phyloP scores from a whole-genome alignment of 2,888 invertebrate genomes.

The Drosophila kambysellisi region DNA sequence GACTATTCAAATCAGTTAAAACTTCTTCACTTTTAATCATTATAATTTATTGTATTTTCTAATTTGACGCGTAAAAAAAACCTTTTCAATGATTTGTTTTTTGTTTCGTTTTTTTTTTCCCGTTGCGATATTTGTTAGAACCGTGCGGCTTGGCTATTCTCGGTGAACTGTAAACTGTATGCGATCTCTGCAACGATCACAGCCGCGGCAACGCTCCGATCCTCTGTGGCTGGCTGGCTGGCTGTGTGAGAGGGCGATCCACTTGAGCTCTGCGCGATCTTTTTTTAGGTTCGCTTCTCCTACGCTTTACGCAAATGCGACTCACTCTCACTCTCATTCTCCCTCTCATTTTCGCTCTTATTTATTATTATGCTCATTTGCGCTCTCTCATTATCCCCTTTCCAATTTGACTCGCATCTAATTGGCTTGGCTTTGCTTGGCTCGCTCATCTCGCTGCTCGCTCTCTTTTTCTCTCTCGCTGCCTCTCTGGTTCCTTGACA shows the following conservation, averaged over 20 bases:
- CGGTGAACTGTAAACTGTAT: conserved; percentile 69
- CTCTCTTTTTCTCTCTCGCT: neutral
- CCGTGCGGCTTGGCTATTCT: conserved; percentile 73
- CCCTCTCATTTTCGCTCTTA: neutral
- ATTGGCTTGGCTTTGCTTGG: conserved; percentile 19
- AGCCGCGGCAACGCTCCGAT: conserved; percentile 45
- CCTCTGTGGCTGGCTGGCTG: conserved; percentile 11
- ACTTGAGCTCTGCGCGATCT: conserved; percentile 57
- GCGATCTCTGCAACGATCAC: conserved; percentile 33
- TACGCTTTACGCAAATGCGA: conserved; percentile 68
- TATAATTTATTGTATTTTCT: conserved; percentile 29
- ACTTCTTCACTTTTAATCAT: conserved; percentile 84
- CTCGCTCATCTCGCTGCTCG: neutral
- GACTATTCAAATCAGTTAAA: conserved; percentile 69
- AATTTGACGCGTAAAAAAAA: conserved; percentile 10
- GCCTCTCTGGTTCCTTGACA: neutral
- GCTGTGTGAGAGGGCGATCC: conserved; percentile 27
- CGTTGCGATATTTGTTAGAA: conserved; percentile 43
- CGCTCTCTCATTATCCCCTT: conserved; percentile 15
- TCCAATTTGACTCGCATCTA: conserved; percentile 39
- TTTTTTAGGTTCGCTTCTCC: conserved; percentile 63
- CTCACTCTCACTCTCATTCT: conserved; percentile 35
- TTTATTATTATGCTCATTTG: neutral
- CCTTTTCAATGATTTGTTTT: neutral
- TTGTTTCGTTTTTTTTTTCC: conserved; percentile 13